These are phyloP conservation scores for Mastomys coucha DNA, from an alignment of 2,113 vertebrate species.

Conservation along the genomic window DNA sequence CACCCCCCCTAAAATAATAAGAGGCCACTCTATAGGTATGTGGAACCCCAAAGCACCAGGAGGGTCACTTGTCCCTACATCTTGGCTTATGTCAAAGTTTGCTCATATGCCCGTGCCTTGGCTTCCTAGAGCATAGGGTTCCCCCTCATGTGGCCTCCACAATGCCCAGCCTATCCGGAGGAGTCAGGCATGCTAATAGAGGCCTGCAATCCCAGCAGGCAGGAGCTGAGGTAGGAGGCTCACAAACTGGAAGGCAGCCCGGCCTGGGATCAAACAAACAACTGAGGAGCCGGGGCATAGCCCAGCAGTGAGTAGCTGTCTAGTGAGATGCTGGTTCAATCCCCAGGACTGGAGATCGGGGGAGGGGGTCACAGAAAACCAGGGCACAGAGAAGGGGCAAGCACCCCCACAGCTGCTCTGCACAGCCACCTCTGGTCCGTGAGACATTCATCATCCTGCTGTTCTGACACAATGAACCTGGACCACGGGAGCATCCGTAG, in stretches of 20 bases:
- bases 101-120: background rate
- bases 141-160: background rate
- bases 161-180: background rate
- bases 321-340: background rate
- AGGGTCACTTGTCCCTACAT: background rate
- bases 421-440: rapidly evolving
- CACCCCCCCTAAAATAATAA: background rate
- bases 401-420: rapidly evolving
- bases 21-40: background rate
- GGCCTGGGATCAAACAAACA: background rate
- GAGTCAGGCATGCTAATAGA: background rate
- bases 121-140: background rate
- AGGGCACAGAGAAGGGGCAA: background rate
- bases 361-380: too few species aligned
- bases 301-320: background rate
- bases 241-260: background rate
- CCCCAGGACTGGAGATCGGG: background rate
- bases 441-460: background rate
- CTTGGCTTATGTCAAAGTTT: background rate
- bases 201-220: background rate
- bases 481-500: rapidly evolving
- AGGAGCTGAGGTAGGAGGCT: background rate
- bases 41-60: background rate
- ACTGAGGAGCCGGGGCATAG: background rate
- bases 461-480: background rate